phyloP scores from a whole-genome alignment of 2,888 invertebrate species.

The Copidosoma aretas region DNA sequence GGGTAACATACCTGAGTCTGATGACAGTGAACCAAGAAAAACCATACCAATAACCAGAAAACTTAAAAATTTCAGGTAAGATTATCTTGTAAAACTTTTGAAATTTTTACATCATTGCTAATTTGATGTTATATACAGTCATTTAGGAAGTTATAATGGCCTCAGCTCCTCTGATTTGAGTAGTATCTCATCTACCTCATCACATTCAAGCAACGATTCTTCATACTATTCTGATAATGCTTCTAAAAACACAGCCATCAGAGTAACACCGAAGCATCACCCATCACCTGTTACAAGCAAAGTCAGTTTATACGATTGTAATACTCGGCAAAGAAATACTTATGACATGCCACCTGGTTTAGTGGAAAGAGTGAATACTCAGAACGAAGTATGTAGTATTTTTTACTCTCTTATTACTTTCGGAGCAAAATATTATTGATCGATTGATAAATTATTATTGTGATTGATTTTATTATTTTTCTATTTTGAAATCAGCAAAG shows the following conservation, averaged over 20 bases:
- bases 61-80: slow-evolving; percentile 43
- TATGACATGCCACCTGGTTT: slow-evolving; percentile 52
- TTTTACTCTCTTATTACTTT: neutral
- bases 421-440: neutral
- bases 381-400: slow-evolving; percentile 35
- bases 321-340: slow-evolving; percentile 49
- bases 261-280: slow-evolving; percentile 44
- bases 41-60: slow-evolving; percentile 47
- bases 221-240: slow-evolving; percentile 55
- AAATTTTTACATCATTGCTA: neutral
- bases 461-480: slow-evolving; percentile 8
- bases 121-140: slow-evolving; percentile 44
- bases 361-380: slow-evolving; percentile 53
- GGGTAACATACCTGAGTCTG: slow-evolving; percentile 38
- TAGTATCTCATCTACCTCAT: slow-evolving; percentile 47
- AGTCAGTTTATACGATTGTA: slow-evolving; percentile 56
- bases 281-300: slow-evolving; percentile 46
- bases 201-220: slow-evolving; percentile 56
- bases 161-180: slow-evolving; percentile 47
- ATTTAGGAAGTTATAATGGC: slow-evolving; percentile 55
- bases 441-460: neutral
- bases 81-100: slow-evolving; percentile 1
- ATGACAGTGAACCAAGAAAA: slow-evolving; percentile 44
- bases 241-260: slow-evolving; percentile 38
- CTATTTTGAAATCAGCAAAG: slow-evolving; percentile 47